Base-by-base conservation (phyloP, 1,140 invertebrate species). In the Goniozus legneri region DNA sequence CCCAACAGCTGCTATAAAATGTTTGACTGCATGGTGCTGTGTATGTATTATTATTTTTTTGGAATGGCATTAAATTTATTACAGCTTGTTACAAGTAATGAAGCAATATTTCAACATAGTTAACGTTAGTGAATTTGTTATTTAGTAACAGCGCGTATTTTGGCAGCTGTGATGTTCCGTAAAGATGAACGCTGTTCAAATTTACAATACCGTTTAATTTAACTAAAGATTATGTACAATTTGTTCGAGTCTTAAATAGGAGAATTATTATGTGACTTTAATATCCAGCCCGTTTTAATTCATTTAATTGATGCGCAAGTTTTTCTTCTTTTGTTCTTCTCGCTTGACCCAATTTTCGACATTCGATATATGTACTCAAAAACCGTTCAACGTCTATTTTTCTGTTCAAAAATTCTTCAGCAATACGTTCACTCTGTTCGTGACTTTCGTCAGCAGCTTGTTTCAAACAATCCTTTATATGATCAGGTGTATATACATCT, bases 301-400 rank as follows among this genome's bases (percentile, higher is more conserved):
- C 83, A 51, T 80, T 81, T 3, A 91, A 65, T 56, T 91, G 88
- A 54, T 85, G 82, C 1, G 83, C 79, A 14, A 91, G 64, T 52
- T 87, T 82, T 58, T 91, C 88, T 58, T 89, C 86, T 64, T 88
- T 85, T 3, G 85, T 85, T 58, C 86, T 81, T 36, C 87, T 77
- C 10, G 81, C 80, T 54, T 89, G 84, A 2, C 85, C 86, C 7
- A 87, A 58, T 37, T 83, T 84, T 54, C 87, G 74, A 47, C 82
- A 84, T 58, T 84, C 81, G 3, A 85, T 79, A 60, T 87, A 90
- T 14, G 80, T 80, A 24, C 78, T 77, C 18, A 90, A 65, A 68
- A 91, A 91, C 21, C 79, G 80, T 52, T 89, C 87, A 8, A 88
- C 83, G 63, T 88, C 84, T 33, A 89, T 81, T 55, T 85, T 81